These are phyloP conservation scores for Naja naja DNA, from an alignment of 2,113 vertebrate genomes.

Conservation along the genomic window DNA sequence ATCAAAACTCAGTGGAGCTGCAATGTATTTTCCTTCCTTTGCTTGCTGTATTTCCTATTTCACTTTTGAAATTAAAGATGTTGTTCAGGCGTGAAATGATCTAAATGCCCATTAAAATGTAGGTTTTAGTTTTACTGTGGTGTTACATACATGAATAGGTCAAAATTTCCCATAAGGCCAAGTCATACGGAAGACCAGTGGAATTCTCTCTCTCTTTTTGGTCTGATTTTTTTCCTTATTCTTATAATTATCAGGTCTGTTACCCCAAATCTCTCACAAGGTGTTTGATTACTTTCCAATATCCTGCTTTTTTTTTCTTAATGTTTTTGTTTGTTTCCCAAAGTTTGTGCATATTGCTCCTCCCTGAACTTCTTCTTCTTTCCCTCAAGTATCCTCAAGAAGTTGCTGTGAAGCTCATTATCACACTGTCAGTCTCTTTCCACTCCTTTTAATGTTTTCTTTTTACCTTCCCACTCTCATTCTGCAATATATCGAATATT, in stretches of 20 bases:
- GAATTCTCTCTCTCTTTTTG: neutral
- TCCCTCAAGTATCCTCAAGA: conserved; percentile 4
- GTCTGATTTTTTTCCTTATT: neutral
- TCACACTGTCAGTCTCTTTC: conserved; percentile 22
- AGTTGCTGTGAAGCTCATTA: conserved; percentile 36
- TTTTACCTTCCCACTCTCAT: conserved; percentile 33
- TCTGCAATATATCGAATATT: neutral
- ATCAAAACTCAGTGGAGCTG: conserved; percentile 39
- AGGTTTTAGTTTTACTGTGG: conserved; percentile 9
- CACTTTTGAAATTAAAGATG: conserved; percentile 38
- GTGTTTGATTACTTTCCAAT: neutral
- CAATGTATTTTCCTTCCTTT: conserved; percentile 24
- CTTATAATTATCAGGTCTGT: neutral
- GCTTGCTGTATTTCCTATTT: conserved; percentile 42
- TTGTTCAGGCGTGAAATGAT: conserved; percentile 14
- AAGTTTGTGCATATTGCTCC: conserved; percentile 11
- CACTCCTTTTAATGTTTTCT: conserved; percentile 20
- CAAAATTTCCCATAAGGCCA: conserved; percentile 7
- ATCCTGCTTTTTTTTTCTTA: neutral
- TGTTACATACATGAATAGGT: conserved; percentile 48
- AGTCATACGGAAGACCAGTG: conserved; percentile 35
- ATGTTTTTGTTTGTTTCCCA: neutral
- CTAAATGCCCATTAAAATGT: conserved; percentile 42
- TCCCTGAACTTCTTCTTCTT: neutral
- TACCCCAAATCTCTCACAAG: conserved; percentile 7